Base-by-base conservation (phyloP, 2,888 invertebrate species). In the Scaptomyza cyrtandrae region DNA sequence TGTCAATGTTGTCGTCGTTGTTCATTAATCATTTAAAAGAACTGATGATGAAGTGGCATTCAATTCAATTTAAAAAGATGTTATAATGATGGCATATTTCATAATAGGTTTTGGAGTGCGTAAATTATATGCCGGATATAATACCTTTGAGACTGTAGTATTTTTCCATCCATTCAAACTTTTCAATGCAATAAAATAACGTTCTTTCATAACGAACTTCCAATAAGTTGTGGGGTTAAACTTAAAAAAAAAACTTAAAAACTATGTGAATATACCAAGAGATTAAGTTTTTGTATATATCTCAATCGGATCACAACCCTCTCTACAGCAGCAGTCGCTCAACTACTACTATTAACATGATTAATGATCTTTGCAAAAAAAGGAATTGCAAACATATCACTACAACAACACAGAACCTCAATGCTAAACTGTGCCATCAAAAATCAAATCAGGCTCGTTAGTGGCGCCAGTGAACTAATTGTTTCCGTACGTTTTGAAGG, bases 1-100 rank as follows among this genome's bases (percentile, higher is more conserved):
- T 58, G 35, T 50, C 35, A 35, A 37, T 49, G 29, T 3, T 63
- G 63, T 71, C 71, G 65, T 65, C 54, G 55, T 63, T 68, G 55
- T 66, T 68, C 86, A 84, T 84, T 86, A 84, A 84, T 84, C 83
- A 80, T 71, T 64, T 48, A 67, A 71, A 80, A 74, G 74, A 83
- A 85, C 82, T 71, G 71, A 56, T 43, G 66, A 50, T 52, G 53
- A 46, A 13, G 55, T 46, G 60, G 60, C 77, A 77, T 77, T 77
- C 74, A 65, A 59, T 48, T 50, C 56, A 60, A 43, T 19, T 56
- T 52, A 57, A 72, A 66, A 48, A 72, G 11, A 64, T 68, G 14
- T 56, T 75, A 62, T 70, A 53, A 62, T 67, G 61, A 62, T 64
- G 59, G 63, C 62, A 74, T 67, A 64, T 75, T 57, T 80, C 63